Evolutionary conservation across 2,797 vertebrate genomes (phyloP), one percentile per base, ranked within the genome.

Genomic region (Poeciliopsis paucimaculata): DNA sequence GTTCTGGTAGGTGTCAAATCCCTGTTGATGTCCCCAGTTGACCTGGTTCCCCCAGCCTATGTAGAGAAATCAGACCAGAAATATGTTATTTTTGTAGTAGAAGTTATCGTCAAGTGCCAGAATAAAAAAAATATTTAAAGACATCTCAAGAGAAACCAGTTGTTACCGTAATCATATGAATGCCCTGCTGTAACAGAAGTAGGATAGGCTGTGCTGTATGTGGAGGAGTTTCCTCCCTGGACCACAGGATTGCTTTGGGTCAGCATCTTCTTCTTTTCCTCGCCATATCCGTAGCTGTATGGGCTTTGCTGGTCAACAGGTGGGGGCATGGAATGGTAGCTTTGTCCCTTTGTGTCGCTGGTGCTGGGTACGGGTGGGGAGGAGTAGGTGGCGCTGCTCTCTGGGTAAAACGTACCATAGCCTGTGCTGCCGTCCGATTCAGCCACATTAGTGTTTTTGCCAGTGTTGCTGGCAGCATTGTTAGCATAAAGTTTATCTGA

Each of bases 191-290:
- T 93, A 34, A 93, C 90, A 13, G 94, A 94, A 79, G 91, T 94
- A 15, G 95, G 94, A 74, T 95, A 96, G 36, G 95, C 95, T 0
- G 95, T 96, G 78, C 94, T 95, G 79, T 96, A 96, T 88, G 94
- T 92, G 0, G 95, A 94, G 78, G 92, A 94, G 76, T 92, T 86
- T 45, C 88, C 91, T 78, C 80, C 87, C 53, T 87, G 90, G n/a
- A 18, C 20, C 13, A 82, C 88, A n/a, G 16, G 86, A 66, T 87
- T 88, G 26, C 75, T 78, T 76, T 95, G 94, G 45, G 89, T 95
- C 62, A 95, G 86, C 89, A 94, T 91, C 77, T 94, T 95, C 87
- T 95, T 96, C 82, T 95, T 95, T 83, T 95, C 95, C 31, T 95
- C 95, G 15, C 95, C 93, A 6, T 95, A 96, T 0, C 93, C 94